Evolutionary conservation across 2,888 invertebrate genomes (phyloP), one percentile per base, ranked within the genome.

Genomic region (Steinernema scapterisci): DNA sequence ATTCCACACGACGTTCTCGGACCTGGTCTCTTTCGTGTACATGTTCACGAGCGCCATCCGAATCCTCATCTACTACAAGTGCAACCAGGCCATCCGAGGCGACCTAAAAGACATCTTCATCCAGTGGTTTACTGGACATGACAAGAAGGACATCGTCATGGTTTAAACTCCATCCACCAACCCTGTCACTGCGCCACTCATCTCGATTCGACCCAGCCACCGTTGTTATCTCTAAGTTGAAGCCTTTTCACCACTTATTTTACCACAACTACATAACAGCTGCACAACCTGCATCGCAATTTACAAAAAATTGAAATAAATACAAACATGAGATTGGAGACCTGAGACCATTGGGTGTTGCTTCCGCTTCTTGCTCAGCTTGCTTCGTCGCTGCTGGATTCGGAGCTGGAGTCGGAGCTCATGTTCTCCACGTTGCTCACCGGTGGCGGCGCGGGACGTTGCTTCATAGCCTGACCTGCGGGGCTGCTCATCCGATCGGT

Each of bases 31-130:
- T 6, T 84, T 85, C 70, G 79, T 86, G 3, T 85, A 85, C 79
- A 87, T 85, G 83, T 85, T 85, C 77, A 87, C 84, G 1, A 82
- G 82, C 3, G 85, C 85, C 44, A 84, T 85, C 45, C 84, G 87
- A n/a, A 71, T 86, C 7, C 73, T 81, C 71, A 87, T 87, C 75
- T 87, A 87, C 75, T 83, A 83, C 73, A 43, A 76, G 13, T 86
- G 87, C 75, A 86, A 87, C 75, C 81, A 83, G 2, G 77, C 78
- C 23, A 84, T 86, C 9, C 80, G 86, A 2, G 77, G 76, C 5
- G 83, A 84, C 73, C 72, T 82, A 7, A 21, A 27, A 9, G 56
- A 54, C 31, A 63, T 63, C 27, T 11, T 63, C 63, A 38, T 38
- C 2, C 16, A 27, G 52, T 52, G 52, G 52, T 52, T 52, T 23